phyloP scores from a whole-genome alignment of 2,888 invertebrate species.

The Drosophila nr. medialis region DNA sequence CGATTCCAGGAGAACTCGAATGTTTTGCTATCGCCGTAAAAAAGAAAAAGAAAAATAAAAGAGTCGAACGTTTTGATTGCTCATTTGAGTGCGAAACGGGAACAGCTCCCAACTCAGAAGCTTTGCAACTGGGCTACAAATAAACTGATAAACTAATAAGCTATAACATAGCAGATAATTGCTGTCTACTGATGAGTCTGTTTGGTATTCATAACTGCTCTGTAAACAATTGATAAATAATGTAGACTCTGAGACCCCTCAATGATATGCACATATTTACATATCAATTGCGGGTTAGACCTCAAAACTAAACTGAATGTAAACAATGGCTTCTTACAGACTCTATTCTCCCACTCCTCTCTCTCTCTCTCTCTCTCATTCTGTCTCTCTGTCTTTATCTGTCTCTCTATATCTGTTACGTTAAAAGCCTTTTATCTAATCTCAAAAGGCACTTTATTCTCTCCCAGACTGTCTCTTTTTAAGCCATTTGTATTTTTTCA shows the following conservation, averaged over 20 bases:
- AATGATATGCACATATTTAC: constrained; percentile 33
- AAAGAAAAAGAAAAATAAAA: not conserved
- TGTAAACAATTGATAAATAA: not conserved
- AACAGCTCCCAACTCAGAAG: constrained; percentile 10
- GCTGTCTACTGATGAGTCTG: not conserved
- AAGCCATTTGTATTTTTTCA: not conserved
- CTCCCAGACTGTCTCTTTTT: constrained; percentile 1
- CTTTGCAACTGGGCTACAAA: constrained; percentile 12
- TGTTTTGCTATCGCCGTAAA: constrained; percentile 22
- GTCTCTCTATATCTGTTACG: not conserved
- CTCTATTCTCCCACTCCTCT: not conserved
- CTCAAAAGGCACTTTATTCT: constrained; percentile 23
- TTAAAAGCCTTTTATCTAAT: constrained; percentile 32
- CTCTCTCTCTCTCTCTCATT: not conserved
- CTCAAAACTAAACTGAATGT: constrained; percentile 19
- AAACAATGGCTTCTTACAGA: constrained; percentile 21
- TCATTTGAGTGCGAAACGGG: constrained; percentile 4
- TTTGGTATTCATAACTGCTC: not conserved
- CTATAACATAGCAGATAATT: not conserved
- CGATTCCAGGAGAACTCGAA: constrained; percentile 35
- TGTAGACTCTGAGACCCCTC: not conserved
- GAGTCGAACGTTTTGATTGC: constrained; percentile 20
- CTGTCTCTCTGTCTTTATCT: not conserved
- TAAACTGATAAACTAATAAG: constrained; percentile 7
- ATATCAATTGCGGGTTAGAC: constrained; percentile 24